These are phyloP conservation scores for Erethizon dorsatum DNA, from an alignment of 2,797 vertebrate genomes.

Conservation along the genomic window DNA sequence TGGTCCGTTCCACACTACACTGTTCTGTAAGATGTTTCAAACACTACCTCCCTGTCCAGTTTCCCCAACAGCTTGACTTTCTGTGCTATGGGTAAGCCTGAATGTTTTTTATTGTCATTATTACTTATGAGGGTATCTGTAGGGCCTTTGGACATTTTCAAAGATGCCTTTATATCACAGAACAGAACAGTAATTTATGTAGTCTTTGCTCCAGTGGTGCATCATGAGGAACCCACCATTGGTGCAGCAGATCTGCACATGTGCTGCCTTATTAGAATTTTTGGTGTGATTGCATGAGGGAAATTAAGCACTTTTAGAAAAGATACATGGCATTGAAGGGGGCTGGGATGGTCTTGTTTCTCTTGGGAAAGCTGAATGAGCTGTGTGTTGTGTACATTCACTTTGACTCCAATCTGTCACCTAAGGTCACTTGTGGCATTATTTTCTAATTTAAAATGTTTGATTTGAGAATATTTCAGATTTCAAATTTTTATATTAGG, in stretches of 20 bases:
- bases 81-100: neutral
- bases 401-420: neutral
- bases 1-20: too few species aligned
- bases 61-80: neutral
- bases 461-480: neutral
- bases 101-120: neutral
- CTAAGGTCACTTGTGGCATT: neutral
- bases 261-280: neutral
- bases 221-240: too few species aligned
- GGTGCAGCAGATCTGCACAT: neutral
- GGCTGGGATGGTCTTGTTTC: too few species aligned
- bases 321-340: neutral
- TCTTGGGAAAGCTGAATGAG: neutral
- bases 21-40: neutral
- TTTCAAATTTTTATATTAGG: neutral
- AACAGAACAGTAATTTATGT: neutral
- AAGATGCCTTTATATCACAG: neutral
- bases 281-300: neutral
- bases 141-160: neutral
- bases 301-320: neutral
- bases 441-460: neutral
- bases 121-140: neutral
- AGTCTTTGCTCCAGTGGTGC: neutral
- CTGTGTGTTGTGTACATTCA: neutral
- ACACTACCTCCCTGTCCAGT: neutral